These are phyloP conservation scores for Eugnorisma glareosa DNA, from an alignment of 2,888 invertebrate genomes.

Conservation along the genomic window DNA sequence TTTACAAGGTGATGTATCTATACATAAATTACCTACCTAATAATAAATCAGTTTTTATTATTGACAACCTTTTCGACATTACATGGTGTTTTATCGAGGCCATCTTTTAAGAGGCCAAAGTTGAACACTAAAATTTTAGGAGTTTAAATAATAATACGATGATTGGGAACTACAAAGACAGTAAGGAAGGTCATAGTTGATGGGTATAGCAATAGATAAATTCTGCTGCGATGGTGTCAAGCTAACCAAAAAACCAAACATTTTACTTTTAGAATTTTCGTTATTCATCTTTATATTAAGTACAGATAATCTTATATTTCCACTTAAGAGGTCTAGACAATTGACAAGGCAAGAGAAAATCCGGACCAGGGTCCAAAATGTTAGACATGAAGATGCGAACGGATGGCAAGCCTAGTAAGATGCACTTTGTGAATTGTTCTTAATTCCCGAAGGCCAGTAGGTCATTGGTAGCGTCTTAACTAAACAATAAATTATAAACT, in stretches of 20 bases:
- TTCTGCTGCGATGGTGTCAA: background rate
- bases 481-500: background rate
- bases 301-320: background rate
- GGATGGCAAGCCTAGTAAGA: background rate
- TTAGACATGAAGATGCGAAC: background rate
- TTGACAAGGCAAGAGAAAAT: background rate
- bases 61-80: constrained; percentile 9
- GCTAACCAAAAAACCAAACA: background rate
- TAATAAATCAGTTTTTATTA: constrained; percentile 21
- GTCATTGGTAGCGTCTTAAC: background rate
- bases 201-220: background rate
- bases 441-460: background rate
- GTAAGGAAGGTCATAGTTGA: constrained; percentile 2
- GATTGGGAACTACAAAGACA: background rate
- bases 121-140: background rate
- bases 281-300: background rate
- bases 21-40: too few relatives aligned
- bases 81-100: constrained; percentile 12
- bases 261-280: background rate
- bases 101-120: background rate
- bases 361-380: background rate
- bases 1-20: background rate
- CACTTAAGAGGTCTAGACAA: background rate
- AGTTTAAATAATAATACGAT: background rate
- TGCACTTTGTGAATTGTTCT: constrained; percentile 1